Evolutionary conservation across 2,888 invertebrate species (phyloP).

Genomic region (Nemotelus pantherinus): DNA sequence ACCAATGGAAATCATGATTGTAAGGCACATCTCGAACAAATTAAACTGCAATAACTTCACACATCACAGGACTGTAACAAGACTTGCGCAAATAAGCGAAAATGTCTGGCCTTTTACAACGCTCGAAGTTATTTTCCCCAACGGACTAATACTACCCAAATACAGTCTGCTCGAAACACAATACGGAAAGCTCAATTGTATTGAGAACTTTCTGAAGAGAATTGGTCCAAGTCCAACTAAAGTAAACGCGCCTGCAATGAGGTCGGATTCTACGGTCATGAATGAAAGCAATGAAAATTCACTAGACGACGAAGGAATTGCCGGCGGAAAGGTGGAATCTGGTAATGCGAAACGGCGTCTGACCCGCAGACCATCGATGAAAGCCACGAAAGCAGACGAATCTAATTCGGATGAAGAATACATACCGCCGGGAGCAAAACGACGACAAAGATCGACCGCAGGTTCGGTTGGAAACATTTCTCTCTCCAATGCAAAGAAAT

Average conservation of each 20-base stretch:
- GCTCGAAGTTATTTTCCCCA: constrained; percentile 58
- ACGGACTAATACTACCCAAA: constrained; percentile 58
- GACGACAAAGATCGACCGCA: too few relatives aligned
- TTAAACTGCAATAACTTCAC: constrained; percentile 55
- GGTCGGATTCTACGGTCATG: not conserved
- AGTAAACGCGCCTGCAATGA: not conserved
- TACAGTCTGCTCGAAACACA: constrained; percentile 55
- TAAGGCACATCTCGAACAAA: constrained; percentile 62
- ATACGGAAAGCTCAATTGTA: constrained; percentile 52
- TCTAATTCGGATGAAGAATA: not conserved
- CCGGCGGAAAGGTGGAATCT: not conserved
- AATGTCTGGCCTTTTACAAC: constrained; percentile 46
- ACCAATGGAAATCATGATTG: constrained; percentile 57
- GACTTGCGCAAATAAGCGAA: constrained; percentile 52
- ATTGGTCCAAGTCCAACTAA: not conserved
- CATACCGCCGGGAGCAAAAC: not conserved
- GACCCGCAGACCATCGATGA: not conserved
- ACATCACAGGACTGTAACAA: constrained; percentile 51
- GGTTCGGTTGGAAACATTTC: too few relatives aligned
- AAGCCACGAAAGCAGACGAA: not conserved
- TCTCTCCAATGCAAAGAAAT: not conserved
- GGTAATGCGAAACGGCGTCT: not conserved
- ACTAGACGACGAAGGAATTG: not conserved
- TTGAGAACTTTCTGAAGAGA: constrained; percentile 49
- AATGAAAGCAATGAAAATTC: not conserved